A percentile compares a stretch with the other conserved stretches of the same genome.
Conservation (phyloP, 2,888 invertebrate species). For the Meiosimyza decipiens region DNA sequence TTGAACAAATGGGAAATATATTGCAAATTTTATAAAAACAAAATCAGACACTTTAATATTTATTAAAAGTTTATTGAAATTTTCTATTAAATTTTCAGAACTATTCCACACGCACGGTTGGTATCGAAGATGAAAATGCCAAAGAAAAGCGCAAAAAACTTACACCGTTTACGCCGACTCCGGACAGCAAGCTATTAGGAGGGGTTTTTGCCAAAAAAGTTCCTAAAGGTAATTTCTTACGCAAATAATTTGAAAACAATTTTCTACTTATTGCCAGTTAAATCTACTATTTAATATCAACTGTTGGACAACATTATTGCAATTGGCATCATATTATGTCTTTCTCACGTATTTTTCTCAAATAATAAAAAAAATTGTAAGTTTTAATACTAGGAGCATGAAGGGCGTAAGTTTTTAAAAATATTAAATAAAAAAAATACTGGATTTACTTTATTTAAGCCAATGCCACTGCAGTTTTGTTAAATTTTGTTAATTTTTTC, state of each 20-base stretch:
- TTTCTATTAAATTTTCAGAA: constrained; percentile 49
- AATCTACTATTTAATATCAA: constrained; percentile 1
- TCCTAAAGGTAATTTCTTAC: constrained; percentile 54
- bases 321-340: neutral
- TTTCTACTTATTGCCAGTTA: constrained; percentile 1
- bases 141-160: constrained; percentile 52
- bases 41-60: too few relatives aligned
- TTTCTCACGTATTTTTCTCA: too few relatives aligned
- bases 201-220: constrained; percentile 65
- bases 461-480: too few relatives aligned
- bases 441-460: too few relatives aligned
- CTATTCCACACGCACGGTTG: constrained; percentile 52
- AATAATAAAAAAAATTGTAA: neutral
- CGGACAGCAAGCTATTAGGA: constrained; percentile 60
- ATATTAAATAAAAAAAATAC: too few relatives aligned
- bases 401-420: constrained; percentile 32
- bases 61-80: too few relatives aligned
- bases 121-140: constrained; percentile 38
- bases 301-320: neutral
- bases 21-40: too few relatives aligned
- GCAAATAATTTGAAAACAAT: constrained; percentile 18
- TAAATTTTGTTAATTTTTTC: too few relatives aligned
- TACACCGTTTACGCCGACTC: constrained; percentile 58
- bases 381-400: neutral
- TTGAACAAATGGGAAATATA: too few relatives aligned